Conservation (phyloP, 2,888 invertebrate species). For the Platycnemis pennipes region DNA sequence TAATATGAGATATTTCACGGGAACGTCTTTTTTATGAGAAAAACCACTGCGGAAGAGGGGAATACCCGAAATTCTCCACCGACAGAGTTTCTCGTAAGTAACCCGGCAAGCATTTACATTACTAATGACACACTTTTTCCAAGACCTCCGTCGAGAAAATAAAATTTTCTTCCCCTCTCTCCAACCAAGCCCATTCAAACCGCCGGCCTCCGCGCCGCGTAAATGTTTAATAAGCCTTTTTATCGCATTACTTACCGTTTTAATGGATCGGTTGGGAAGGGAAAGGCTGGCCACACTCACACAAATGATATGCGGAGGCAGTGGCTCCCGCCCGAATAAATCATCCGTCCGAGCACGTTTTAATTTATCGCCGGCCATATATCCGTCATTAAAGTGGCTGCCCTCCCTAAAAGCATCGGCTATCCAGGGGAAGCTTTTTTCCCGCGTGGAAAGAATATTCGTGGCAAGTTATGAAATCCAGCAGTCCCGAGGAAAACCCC, state of each 20-base stretch:
- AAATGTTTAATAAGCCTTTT: slow-evolving; percentile 36
- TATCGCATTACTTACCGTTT: slow-evolving; percentile 22
- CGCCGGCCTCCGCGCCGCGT: neutral
- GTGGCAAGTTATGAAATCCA: neutral
- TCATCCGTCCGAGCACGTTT: neutral
- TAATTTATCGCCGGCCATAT: slow-evolving; percentile 18
- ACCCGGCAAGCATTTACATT: neutral
- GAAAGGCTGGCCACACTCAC: neutral
- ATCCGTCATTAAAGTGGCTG: slow-evolving; percentile 22
- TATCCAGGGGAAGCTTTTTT: neutral
- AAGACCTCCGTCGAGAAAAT: neutral
- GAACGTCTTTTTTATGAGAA: neutral
- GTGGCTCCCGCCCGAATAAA: neutral
- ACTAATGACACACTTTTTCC: neutral
- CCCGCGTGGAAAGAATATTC: neutral
- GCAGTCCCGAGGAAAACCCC: neutral
- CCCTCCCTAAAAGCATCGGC: slow-evolving; percentile 17
- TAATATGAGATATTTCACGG: neutral
- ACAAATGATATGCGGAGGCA: slow-evolving; percentile 34
- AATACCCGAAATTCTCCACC: neutral
- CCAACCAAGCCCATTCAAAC: neutral
- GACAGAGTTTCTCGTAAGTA: neutral
- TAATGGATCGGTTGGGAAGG: neutral
- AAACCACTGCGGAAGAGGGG: neutral
- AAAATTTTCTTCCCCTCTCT: neutral